Evolutionary conservation across 2,797 vertebrate species (phyloP).

Genomic region (Tokudaia tokunoshimensis): DNA sequence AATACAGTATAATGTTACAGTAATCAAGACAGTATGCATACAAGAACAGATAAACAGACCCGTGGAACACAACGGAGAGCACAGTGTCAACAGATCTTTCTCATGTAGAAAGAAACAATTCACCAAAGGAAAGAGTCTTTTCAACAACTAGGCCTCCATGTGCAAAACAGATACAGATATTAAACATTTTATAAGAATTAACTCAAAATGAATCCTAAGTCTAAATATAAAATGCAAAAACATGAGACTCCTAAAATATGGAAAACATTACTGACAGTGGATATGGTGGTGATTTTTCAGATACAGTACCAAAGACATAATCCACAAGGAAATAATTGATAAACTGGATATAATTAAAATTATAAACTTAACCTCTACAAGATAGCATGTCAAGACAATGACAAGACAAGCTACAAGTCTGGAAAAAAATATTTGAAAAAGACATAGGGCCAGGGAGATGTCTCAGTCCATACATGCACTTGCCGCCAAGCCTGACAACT

Average conservation of each 20-base stretch:
- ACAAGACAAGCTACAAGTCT: not conserved
- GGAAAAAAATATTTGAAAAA: not conserved
- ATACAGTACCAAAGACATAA: not conserved
- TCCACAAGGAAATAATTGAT: not conserved
- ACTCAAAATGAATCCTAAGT: not conserved
- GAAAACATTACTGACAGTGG: not conserved
- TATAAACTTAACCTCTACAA: not conserved
- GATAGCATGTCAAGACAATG: not conserved
- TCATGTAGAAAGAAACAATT: not conserved
- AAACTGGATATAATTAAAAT: not conserved
- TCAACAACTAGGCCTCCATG: not conserved
- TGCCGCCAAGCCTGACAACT: not conserved
- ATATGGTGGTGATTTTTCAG: not conserved
- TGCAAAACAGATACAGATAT: not conserved
- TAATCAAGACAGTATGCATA: not conserved
- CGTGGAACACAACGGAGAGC: not conserved
- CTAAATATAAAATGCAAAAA: not conserved
- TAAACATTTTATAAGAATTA: not conserved
- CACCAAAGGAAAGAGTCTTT: not conserved
- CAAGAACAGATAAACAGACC: not conserved
- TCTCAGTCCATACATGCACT: not conserved
- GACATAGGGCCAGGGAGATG: not conserved
- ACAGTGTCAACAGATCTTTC: not conserved
- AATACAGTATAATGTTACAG: not conserved
- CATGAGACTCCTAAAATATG: not conserved